Percentiles rank a stretch among this genome's conserved stretches.
phyloP scores from a whole-genome alignment of 2,797 vertebrate genomes.

The Tauraco hartlaubi region DNA sequence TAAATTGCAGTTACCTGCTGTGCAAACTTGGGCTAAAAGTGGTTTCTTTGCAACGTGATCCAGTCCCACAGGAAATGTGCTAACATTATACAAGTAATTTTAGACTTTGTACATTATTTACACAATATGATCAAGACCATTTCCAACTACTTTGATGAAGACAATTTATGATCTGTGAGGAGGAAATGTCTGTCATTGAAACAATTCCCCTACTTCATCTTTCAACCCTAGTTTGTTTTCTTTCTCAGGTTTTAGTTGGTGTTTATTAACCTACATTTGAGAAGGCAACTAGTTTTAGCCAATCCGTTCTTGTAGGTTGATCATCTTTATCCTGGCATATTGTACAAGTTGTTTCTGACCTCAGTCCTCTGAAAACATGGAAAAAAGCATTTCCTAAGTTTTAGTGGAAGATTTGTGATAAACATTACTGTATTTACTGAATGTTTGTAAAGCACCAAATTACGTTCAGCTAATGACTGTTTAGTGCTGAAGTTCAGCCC shows the following conservation, averaged over 20 bases:
- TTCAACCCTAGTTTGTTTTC: not conserved
- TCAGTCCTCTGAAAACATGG: not conserved
- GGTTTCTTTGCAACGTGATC: not conserved
- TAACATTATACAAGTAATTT: not conserved
- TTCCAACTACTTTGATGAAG: not conserved
- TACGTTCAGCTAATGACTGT: not conserved
- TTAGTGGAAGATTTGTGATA: not conserved
- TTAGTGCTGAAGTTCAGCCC: slow-evolving; percentile 9
- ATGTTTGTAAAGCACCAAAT: not conserved
- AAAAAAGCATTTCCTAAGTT: not conserved
- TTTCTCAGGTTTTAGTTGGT: not conserved
- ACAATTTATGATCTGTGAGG: not conserved
- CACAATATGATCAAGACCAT: not conserved
- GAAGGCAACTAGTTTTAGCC: not conserved
- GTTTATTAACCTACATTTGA: not conserved
- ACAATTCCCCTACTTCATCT: not conserved
- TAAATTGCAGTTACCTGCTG: not conserved
- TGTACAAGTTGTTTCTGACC: not conserved
- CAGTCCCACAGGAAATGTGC: not conserved
- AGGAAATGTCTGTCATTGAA: not conserved
- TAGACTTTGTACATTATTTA: not conserved
- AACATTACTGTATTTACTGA: not conserved
- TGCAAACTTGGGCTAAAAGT: not conserved
- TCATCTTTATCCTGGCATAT: not conserved
- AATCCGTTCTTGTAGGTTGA: not conserved